Base-by-base conservation (phyloP, 2,797 vertebrate genomes). In the Megaceryle alcyon region DNA sequence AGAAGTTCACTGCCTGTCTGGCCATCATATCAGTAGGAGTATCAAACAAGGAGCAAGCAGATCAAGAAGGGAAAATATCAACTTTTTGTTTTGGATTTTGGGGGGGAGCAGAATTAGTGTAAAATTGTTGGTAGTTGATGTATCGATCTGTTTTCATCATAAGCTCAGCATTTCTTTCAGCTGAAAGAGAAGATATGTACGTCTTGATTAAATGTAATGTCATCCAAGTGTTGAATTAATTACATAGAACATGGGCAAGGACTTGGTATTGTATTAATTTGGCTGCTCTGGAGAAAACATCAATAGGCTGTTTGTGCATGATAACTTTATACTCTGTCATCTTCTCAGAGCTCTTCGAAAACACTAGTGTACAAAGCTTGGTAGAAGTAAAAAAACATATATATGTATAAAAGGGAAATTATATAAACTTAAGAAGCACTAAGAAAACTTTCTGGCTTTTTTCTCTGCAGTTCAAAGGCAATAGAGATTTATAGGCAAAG, bases 151-250 rank as follows among this genome's bases (percentile, higher is more conserved):
- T 97, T 97, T 96, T 97, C 90, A 87, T 96, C 91, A 57, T 54
- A 95, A 88, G 75, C 82, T 83, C 70, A 85, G 80, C 83, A 86
- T 91, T 96, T 94, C 82, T 88, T 84, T 54, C 53, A 95, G 81
- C 71, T 94, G 92, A 94, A 96, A 97, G 88, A 96, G 95, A 96
- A 92, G 84, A 92, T 90, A 85, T 65, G 85, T 96, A 96, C 25
- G 63, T 97, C 94, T 97, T 97, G 96, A 97, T 97, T 96, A 96
- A 96, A 97, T 96, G 92, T 96, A 96, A 95, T 91, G 86, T 65
- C 84, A 61, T 78, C 72, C 65, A 83, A 93, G 72, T 88, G 86
- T 86, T 60, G 92, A 92, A 94, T 97, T 95, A 97, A 96, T 97
- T 97, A 86, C 6, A 0, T 35, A 49, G 69, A 49, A 43, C 31